Base-by-base conservation (phyloP, 2,113 vertebrate genomes). In the Oncorhynchus tshawytscha region DNA sequence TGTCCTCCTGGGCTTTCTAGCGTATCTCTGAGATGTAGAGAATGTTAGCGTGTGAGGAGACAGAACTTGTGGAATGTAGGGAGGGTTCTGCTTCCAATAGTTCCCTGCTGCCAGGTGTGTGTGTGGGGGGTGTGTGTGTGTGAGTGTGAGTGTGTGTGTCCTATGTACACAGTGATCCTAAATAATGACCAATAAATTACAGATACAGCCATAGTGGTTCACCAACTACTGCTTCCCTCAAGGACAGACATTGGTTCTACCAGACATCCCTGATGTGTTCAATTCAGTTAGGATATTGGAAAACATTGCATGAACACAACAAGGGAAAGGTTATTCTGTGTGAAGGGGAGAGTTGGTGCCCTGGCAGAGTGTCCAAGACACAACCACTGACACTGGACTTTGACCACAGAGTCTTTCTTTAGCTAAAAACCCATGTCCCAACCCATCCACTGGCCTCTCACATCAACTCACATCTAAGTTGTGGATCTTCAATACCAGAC, bases 31-130 rank as follows among this genome's bases (percentile, higher is more conserved):
- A 87, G 78, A 88, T 72, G 80, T 79, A 85, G 82, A 70, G 86
- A 64, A 78, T 84, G 87, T 84, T 79, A 80, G 49, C 83, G 65
- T 80, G 73, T 86, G 81, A 70, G 51, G 73, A n/a, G 57, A 45
- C 64, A 7, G 68, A 82, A 65, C 71, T 49, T 90, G 87, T 85
- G 86, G 87, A 91, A 90, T 91, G 87, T 82, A 80, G 82, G 81
- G 60, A 81, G 72, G 85, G 78, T 84, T 87, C 79, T 86, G 86
- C 84, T 82, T 84, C 73, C 1, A 76, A 67, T 81, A 48, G 82
- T 82, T 75, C 73, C 78, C 82, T 84, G 85, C 87, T 45, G 9
- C 39, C 39, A 45, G 39, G 8, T 45, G 39, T 45, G 39, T 45
- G 39, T 45, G 39, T 39, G 39, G 34, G 34, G 0, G 31, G n/a